A percentile compares a stretch with the other conserved stretches of the same genome.
Evolutionary conservation across 2,797 vertebrate species (phyloP).

Genomic region (Halcyon chelicuti): DNA sequence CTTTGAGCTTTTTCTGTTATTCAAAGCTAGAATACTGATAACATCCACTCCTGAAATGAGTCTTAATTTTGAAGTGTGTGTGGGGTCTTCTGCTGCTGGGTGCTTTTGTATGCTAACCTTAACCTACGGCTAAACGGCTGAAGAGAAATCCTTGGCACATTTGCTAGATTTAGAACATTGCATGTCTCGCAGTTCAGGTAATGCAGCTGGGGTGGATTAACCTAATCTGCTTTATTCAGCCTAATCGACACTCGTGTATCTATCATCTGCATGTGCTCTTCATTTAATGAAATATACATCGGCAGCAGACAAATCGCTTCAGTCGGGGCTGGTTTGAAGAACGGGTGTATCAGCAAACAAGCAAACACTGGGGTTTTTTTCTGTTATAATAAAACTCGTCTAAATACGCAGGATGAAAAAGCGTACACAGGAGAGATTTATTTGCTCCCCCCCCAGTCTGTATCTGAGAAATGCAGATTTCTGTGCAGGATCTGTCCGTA

Average conservation of each 20-base stretch:
- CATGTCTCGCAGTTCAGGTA: slow-evolving; percentile 2
- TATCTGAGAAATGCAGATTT: background rate
- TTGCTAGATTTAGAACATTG: background rate
- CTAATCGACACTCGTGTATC: background rate
- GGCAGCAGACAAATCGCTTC: background rate
- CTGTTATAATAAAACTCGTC: background rate
- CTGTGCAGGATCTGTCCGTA: background rate
- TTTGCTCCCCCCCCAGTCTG: accelerated
- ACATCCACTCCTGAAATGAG: slow-evolving; percentile 4
- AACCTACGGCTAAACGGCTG: background rate
- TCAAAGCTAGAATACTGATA: background rate
- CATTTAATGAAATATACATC: background rate
- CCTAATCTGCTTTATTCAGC: background rate
- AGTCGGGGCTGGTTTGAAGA: background rate
- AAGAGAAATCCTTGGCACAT: background rate
- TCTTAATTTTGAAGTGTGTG: slow-evolving; percentile 8
- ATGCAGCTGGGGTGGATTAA: background rate
- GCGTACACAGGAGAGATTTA: background rate
- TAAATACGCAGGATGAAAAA: background rate
- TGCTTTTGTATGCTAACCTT: background rate
- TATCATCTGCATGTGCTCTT: background rate
- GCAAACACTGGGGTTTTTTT: background rate
- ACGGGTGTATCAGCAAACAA: background rate
- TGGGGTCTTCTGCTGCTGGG: background rate
- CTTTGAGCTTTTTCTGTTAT: background rate